phyloP scores from a whole-genome alignment of 2,797 vertebrate species.

The Anguilla marmorata region DNA sequence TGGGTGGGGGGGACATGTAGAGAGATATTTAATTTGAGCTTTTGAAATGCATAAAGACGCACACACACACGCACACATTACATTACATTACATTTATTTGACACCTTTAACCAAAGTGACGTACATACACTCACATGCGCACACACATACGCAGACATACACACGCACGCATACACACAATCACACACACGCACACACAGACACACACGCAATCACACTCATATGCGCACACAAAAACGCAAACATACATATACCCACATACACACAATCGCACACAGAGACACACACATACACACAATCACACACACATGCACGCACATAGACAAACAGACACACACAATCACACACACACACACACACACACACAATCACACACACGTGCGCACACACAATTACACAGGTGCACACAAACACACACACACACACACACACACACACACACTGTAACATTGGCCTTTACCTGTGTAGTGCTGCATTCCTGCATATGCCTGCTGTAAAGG shows the following conservation, averaged over 20 bases:
- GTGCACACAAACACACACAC: not conserved
- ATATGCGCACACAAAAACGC: not conserved
- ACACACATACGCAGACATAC: not conserved
- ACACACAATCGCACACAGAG: not conserved
- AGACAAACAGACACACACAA: not conserved
- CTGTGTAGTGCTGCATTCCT: slow-evolving; percentile 94
- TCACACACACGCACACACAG: too few species aligned
- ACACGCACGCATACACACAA: not conserved
- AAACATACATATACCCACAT: not conserved
- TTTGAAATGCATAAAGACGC: not conserved
- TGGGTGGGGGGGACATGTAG: slow-evolving; percentile 47
- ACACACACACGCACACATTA: not conserved
- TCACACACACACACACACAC: too few species aligned
- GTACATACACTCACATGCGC: not conserved
- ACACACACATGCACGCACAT: not conserved
- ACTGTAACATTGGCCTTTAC: slow-evolving; percentile 56
- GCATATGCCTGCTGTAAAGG: slow-evolving; percentile 91
- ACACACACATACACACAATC: not conserved
- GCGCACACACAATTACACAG: not conserved
- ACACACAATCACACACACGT: not conserved
- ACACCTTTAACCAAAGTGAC: too few species aligned
- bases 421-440: not conserved
- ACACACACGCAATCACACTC: not conserved
- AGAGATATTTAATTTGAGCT: not conserved
- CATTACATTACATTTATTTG: too few species aligned